Base-by-base conservation (phyloP, 2,888 invertebrate species). In the Taenaris catops region DNA sequence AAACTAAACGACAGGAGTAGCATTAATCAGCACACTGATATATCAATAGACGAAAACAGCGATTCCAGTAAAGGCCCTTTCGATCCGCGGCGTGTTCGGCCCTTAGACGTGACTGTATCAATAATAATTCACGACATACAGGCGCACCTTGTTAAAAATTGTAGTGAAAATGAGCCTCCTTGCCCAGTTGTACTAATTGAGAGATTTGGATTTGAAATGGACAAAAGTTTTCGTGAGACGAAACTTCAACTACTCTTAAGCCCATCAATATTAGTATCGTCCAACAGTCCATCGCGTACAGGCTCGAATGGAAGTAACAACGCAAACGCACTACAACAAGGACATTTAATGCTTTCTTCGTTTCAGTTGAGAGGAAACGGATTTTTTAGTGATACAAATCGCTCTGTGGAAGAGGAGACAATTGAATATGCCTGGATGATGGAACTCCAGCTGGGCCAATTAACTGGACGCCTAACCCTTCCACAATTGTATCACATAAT, bases 401-500 rank as follows among this genome's bases (percentile, higher is more conserved):
- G 97, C 44, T 91, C 93, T 4, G 87, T 98, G 8, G 96, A 97
- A 57, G 94, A 97, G 69, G 98, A 98, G 56, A 98, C 98, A 0
- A 78, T 99, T 8, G 99, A 99, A 68, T 99, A 99, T 68, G 96
- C 95, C 0, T 99, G 99, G 99, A 88, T 98, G 54, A 91, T 99
- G 55, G 99, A 99, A 72, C 90, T 97, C 2, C 96, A 97, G 53
- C 74, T 99, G 23, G 99, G 99, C 0, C 97, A 98, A 69, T 76
- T 99, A 7, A 95, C 94, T 11, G 98, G 98, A 0, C 94, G 96
- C 60, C 83, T 99, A 25, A 96, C 97, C 0, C 88, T 95, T 11
- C 95, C 97, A 0, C 98, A 94, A 88, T 65, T 98, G 0, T 94
- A 96, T 61, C 95, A 96, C 60, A 89, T 98, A 4, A 89, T 96